phyloP scores from a whole-genome alignment of 2,797 vertebrate species.

The Scleropages formosus region DNA sequence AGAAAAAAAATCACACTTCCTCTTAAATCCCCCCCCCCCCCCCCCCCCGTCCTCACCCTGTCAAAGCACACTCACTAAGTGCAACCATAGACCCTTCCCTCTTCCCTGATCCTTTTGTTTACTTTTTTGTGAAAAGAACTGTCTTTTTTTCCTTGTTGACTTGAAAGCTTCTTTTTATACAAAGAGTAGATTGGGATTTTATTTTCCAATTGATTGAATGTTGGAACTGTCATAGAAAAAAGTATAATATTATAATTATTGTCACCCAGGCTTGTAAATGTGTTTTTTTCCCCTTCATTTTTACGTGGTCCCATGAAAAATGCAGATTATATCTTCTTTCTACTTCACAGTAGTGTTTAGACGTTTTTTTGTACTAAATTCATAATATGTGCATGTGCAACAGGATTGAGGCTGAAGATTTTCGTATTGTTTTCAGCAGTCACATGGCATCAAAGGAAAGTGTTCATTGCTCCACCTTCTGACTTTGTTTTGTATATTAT shows the following conservation, averaged over 20 bases:
- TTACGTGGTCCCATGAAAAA: conserved; percentile 80
- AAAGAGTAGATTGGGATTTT: conserved; percentile 83
- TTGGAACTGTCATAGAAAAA: conserved; percentile 87
- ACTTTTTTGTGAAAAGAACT: conserved; percentile 83
- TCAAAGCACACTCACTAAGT: conserved; percentile 98
- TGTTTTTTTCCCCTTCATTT: conserved; percentile 59
- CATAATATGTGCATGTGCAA: conserved; percentile 90
- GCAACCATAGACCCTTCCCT: conserved; percentile 76
- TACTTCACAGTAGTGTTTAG: conserved; percentile 76
- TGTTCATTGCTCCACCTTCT: conserved; percentile 74
- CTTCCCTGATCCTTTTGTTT: conserved; percentile 68
- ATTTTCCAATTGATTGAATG: conserved; percentile 91
- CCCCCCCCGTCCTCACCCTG: conserved; percentile 66
- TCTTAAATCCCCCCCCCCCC: conserved; percentile 66
- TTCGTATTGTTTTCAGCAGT: conserved; percentile 75
- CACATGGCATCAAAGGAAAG: conserved; percentile 81
- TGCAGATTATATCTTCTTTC: conserved; percentile 83
- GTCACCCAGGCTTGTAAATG: conserved; percentile 81
- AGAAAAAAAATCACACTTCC: conserved; percentile 43
- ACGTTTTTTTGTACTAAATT: conserved; percentile 81
- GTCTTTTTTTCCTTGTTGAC: conserved; percentile 80
- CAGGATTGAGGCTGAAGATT: conserved; percentile 74
- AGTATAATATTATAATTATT: conserved; percentile 73
- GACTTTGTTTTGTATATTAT: conserved; percentile 76
- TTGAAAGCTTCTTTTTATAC: conserved; percentile 90